Base-by-base conservation (phyloP, 2,888 invertebrate genomes). In the Electrophaes corylata region DNA sequence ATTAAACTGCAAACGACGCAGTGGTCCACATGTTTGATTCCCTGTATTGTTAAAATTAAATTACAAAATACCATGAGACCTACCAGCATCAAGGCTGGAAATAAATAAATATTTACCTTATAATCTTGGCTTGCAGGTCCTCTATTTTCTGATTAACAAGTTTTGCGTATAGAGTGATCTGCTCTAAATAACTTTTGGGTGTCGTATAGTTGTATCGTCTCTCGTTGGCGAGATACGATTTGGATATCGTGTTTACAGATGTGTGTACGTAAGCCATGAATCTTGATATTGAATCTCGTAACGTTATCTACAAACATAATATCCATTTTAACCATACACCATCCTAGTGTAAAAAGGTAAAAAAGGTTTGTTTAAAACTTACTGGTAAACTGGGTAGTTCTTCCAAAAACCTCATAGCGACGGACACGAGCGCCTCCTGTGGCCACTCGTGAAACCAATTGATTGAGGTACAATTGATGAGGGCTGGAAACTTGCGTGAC, bases 391-490 rank as follows among this genome's bases (percentile, higher is more conserved):
- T 96, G 65, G 95, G 93, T 6, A 97, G 89, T 71, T 96, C 96
- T 74, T 95, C 94, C 60, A 99, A 90, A 84, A 98, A 99, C 70
- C 96, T 94, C 86, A 96, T 94, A 16, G 98, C 96, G 8, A 99
- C 99, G 5, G 98, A 98, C 60, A 98, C 96, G 57, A 99, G 92
- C 53, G 99, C 99, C 86, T 98, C 98, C 88, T 98, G 97, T 2
- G 99, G 98, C 99, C 99, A 99, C 84, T 98, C 98, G 79, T 99
- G 98, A 88, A 99, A 99, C 98, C 99, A 99, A 83, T 99, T 98
- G 65, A 98, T 98, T 50, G 96, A 96, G 4, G 98, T 98, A 74
- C 98, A 97, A 86, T 98, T 99, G 66, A 98, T 97, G 62, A 99
- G 94, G 6, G 98, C 98, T 0, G 99, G 99, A 84, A 99, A 99